Conservation (phyloP, 2,888 invertebrate genomes). For the Aphrophora alni region DNA sequence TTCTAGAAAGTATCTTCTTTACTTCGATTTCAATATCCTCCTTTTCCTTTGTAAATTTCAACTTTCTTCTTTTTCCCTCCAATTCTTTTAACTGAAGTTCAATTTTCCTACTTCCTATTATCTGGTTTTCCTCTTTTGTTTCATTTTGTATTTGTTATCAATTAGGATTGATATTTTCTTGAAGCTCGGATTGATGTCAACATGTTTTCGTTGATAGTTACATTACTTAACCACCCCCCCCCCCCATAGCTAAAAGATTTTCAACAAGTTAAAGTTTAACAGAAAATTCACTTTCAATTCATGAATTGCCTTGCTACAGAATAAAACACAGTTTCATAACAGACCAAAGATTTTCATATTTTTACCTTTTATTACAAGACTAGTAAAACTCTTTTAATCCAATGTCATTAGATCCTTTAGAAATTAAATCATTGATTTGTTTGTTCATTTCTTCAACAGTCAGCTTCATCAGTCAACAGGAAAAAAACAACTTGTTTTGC, state of each 20-base stretch:
- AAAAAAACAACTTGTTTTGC: too few relatives aligned
- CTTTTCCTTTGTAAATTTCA: too few relatives aligned
- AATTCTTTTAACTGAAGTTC: too few relatives aligned
- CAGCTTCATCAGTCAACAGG: too few relatives aligned
- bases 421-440: neutral
- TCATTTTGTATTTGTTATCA: too few relatives aligned
- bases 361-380: neutral
- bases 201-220: neutral
- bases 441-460: neutral
- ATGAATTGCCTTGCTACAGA: neutral
- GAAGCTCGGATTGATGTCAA: neutral
- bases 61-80: too few relatives aligned
- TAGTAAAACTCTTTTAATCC: neutral
- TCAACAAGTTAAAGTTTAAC: neutral
- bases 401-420: neutral
- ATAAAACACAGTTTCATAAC: neutral
- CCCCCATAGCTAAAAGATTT: conserved; percentile 30
- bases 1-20: too few relatives aligned
- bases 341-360: neutral
- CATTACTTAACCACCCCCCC: conserved; percentile 53
- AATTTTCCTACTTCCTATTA: too few relatives aligned
- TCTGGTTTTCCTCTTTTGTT: too few relatives aligned
- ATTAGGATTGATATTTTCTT: conserved; percentile 59
- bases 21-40: too few relatives aligned
- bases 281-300: neutral